Evolutionary conservation across 1,140 invertebrate genomes (phyloP), one percentile per base, ranked within the genome.

Genomic region (Aphidius ervi): DNA sequence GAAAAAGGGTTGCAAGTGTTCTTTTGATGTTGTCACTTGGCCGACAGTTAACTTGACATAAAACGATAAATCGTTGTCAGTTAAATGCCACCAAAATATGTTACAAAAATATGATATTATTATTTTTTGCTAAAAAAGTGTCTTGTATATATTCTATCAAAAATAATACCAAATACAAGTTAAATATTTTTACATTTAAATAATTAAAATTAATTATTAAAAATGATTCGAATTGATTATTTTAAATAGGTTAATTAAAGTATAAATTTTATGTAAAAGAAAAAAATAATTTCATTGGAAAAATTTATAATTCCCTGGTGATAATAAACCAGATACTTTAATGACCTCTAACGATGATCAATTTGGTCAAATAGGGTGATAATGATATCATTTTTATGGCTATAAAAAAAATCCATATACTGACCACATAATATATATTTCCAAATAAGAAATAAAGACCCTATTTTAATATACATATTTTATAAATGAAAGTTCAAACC

Each of bases 331-430:
- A 61, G 75, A 80, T 75, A 80, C 75, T 77, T 78, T 80, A 70
- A 80, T 80, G 70, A 79, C 73, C 73, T 71, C 69, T 76, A 75
- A 80, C 70, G 67, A 71, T 57, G 61, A 69, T 68, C 74, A 77
- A 79, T 80, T 79, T 63, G 45, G 23, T 46, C 54, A 40, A 42
- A 54, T 41, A 37, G 42, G 48, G 56, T 50, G 50, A 67, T 73
- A 72, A 77, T 68, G 67, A 61, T 69, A 69, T 69, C 67, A 67
- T 70, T 65, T 63, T 73, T 66, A 67, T 66, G 63, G 63, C 74
- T 76, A 70, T 71, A 70, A 48, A 31, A 61, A 31, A 31, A 31
- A 3, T 31, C 23, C 16, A 16, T 16, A 31, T 31, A 39, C 9
- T 7, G 10, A 50, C 10, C 46, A 47, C 4, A 31, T 31, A 31